These are phyloP conservation scores for Cassiopea andromeda DNA, from an alignment of 30 jellyfish, hydroid and myxozoan genomes.

Conservation along the genomic window DNA sequence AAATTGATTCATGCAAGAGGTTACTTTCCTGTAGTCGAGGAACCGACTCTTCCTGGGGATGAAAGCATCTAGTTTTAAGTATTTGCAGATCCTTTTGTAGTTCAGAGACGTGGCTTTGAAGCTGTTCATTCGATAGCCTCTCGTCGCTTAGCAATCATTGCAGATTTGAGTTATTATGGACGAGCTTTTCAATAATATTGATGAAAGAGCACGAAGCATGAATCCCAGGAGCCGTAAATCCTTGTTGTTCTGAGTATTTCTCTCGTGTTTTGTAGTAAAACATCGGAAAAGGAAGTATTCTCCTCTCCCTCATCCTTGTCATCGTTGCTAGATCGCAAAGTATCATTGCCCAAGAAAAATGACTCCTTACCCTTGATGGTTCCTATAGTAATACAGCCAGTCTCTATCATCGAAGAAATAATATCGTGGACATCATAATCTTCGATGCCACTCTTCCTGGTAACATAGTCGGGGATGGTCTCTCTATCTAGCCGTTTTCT, in stretches of 20 bases:
- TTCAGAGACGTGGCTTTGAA: not conserved
- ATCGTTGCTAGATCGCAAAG: not conserved
- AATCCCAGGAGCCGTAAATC: not conserved
- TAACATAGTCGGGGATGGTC: not conserved
- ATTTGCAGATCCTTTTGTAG: not conserved
- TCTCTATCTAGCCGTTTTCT: not conserved
- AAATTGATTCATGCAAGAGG: too few species aligned
- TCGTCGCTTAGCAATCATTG: not conserved
- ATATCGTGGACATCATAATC: not conserved
- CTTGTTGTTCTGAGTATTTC: not conserved
- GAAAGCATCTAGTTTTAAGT: not conserved
- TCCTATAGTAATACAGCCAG: not conserved
- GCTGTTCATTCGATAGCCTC: not conserved
- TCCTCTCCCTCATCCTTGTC: slow-evolving; percentile 9
- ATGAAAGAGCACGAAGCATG: slow-evolving; percentile 2
- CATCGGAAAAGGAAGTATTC: not conserved
- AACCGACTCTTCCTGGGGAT: not conserved
- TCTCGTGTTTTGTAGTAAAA: not conserved
- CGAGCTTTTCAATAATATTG: not conserved
- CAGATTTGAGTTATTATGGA: not conserved
- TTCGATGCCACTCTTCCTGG: slow-evolving; percentile 10
- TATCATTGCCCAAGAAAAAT: not conserved
- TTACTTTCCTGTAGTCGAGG: too few species aligned
- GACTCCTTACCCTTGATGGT: slow-evolving; percentile 1
- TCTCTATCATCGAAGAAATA: not conserved